Evolutionary conservation across 2,113 vertebrate genomes (phyloP), one percentile per base, ranked within the genome.

Genomic region (Hiodon tergisus): DNA sequence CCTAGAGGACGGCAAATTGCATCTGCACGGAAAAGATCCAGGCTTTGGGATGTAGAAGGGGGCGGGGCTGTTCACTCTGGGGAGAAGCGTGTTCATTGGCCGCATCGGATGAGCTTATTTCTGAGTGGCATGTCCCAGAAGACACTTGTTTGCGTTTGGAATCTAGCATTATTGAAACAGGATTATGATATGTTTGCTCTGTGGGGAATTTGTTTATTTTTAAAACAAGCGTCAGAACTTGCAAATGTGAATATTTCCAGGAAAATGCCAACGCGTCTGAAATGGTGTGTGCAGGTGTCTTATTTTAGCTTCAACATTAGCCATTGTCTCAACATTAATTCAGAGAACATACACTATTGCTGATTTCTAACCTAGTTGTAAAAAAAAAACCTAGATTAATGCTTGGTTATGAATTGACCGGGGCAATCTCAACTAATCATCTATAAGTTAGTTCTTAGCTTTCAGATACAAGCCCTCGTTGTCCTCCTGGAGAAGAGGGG

Each of bases 1-100:
- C 82, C 83, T 84, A 82, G 75, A 76, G 83, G 84, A 82, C 77
- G 81, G 79, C 85, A 86, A 91, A 89, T 90, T 86, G 88, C 85
- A 86, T 87, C 78, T 85, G 84, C 76, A 81, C 83, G 77, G 85
- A 83, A 78, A 62, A 31, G 76, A 72, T 72, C 65, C 72, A 66
- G 81, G 74, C 77, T 76, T 79, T 63, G 77, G 79, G 79, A 77
- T 73, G 68, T 76, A 71, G 65, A 52, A 66, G 76, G 75, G 71
- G 78, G 47, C 3, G 48, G 16, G 51, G 50, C 74, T 14, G 0
- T 54, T n/a, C 54, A 17, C 16, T 48, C n/a, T 3, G 61, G 31
- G 47, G 75, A 69, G 77, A 83, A 14, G 16, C n/a, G 47, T 62
- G 76, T 17, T 52, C 66, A 76, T 17, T 80, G 69, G 73, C 73